A percentile compares a stretch with the other conserved stretches of the same genome.
Evolutionary conservation across 2,113 vertebrate genomes (phyloP).

Genomic region (Apodemus speciosus): DNA sequence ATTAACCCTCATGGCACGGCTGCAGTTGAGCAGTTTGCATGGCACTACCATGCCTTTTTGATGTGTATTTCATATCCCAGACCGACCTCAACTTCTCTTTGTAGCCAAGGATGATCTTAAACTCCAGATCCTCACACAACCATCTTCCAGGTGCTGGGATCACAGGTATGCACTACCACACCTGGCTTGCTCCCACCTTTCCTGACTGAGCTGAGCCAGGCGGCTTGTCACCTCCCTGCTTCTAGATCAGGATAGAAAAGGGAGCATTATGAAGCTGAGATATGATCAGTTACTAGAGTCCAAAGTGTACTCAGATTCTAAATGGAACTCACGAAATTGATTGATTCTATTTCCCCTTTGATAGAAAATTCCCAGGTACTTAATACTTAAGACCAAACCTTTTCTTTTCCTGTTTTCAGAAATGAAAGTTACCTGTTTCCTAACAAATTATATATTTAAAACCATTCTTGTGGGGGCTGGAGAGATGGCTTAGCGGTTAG

Average conservation of each 20-base stretch:
- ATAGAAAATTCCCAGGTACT: not conserved
- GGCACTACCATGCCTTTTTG: not conserved
- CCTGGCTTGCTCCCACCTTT: not conserved
- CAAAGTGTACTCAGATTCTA: not conserved
- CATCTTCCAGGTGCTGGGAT: not conserved
- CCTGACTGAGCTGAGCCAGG: not conserved
- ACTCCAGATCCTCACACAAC: not conserved
- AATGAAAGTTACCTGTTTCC: not conserved
- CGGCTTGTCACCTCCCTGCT: not conserved
- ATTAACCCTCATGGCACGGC: not conserved
- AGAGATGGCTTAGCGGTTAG: too few species aligned
- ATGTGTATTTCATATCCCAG: not conserved
- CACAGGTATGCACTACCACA: not conserved
- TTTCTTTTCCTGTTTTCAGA: not conserved
- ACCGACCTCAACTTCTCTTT: not conserved
- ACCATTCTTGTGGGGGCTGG: not conserved
- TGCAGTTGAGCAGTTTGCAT: not conserved
- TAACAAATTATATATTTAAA: conserved; percentile 2
- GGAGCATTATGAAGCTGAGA: not conserved
- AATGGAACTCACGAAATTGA: not conserved
- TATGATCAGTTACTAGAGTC: not conserved
- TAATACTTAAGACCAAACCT: not conserved
- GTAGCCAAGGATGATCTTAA: not conserved
- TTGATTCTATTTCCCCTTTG: not conserved
- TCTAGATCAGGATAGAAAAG: not conserved